Conservation (phyloP, 2,888 invertebrate genomes). For the Diachrysia chrysitis region DNA sequence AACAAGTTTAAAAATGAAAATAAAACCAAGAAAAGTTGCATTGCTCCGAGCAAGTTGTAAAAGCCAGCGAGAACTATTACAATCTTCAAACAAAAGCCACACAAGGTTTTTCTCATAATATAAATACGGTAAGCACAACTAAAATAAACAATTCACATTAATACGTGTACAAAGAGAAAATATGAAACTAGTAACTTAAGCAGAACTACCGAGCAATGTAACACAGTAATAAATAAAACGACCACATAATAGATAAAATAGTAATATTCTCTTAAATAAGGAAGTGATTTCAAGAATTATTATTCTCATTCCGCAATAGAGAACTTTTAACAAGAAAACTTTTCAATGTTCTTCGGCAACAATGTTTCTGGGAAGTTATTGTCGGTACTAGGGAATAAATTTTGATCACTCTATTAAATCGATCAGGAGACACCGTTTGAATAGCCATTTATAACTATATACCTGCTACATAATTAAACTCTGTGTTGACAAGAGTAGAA, state of each 20-base stretch:
- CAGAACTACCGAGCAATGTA: constrained; percentile 3
- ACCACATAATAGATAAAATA: constrained; percentile 58
- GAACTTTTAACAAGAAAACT: constrained; percentile 89
- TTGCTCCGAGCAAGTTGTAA: constrained; percentile 36
- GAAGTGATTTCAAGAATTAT: constrained; percentile 86
- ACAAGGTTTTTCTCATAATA: constrained; percentile 38
- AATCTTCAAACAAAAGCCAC: constrained; percentile 40
- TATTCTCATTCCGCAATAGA: constrained; percentile 86
- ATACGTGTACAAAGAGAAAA: constrained; percentile 20
- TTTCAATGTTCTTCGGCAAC: constrained; percentile 82
- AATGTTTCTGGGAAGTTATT: constrained; percentile 81
- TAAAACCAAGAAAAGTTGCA: constrained; percentile 37
- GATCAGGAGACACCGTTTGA: constrained; percentile 57
- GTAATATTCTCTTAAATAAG: constrained; percentile 75
- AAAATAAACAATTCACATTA: constrained; percentile 5
- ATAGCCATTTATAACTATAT: constrained; percentile 35
- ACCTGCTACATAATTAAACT: constrained; percentile 45
- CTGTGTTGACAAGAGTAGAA: constrained; percentile 3
- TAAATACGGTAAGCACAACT: constrained; percentile 11
- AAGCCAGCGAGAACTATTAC: constrained; percentile 40
- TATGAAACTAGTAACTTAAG: neutral
- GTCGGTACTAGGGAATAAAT: constrained; percentile 80
- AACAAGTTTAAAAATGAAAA: constrained; percentile 49
- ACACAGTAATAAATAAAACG: constrained; percentile 18
- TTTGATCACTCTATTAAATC: constrained; percentile 80